Evolutionary conservation across 1,140 invertebrate genomes (phyloP), one percentile per base, ranked within the genome.

Genomic region (Bombus fervidus): DNA sequence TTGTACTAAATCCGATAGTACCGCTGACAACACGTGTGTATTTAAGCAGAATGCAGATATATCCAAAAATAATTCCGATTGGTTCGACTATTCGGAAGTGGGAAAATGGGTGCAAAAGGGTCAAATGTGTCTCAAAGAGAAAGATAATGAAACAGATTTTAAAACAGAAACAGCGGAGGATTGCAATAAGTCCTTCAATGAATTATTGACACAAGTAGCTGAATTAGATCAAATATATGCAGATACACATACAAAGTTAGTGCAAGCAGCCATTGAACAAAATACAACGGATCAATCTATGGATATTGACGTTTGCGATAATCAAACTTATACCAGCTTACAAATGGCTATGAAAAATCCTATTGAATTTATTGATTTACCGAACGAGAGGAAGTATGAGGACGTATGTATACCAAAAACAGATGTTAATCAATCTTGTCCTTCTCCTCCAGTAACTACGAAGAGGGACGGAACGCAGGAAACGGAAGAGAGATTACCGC

Each of bases 271-370:
- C 34, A 76, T 91, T 18, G 91, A 90, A 15, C 82, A 87, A 69
- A 68, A 89, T 86, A 1, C 93, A 94, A 64, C 74, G 87, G 59
- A 92, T 81, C 83, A 89, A 82, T 89, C 90, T 73, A 95, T 96
- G 93, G 95, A 96, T 10, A 87, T 96, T 13, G 97, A 97, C 59
- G 97, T 97, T 85, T 96, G 97, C 88, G 97, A 98, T 90, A 96
- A 96, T 78, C 96, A 97, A 76, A 98, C 97, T 0, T 98, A 98
- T 86, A 97, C 97, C 0, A 98, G 97, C 91, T 93, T 98, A 69
- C 98, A 98, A 92, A 95, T 98, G 91, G 98, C 98, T 1, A 98
- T 98, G 96, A 98, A 97, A 94, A 98, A 98, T 95, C 98, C 98
- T 0, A 92, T 98, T 1, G 91, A 96, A 13, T 96, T 97, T 43